Base-by-base conservation (phyloP, 2,888 invertebrate species). In the Hipparchia sbordonii region DNA sequence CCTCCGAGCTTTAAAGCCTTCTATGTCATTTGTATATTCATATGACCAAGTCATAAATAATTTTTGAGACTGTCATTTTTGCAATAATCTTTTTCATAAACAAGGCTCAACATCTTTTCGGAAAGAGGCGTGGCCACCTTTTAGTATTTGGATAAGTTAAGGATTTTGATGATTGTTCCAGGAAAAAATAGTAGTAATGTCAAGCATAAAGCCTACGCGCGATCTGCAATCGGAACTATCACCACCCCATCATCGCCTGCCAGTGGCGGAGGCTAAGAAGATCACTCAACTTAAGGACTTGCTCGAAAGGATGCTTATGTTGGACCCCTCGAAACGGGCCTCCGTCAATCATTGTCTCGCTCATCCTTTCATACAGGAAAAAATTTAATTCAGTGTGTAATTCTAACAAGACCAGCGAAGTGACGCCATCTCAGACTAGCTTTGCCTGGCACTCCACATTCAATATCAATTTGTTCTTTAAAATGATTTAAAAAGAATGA, bases 171-270 rank as follows among this genome's bases (percentile, higher is more conserved):
- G 12, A 46, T 56, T n/a, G 46, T 93, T 93, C n/a, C 93, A 99
- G 99, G 99, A 99, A 87, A 99, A 99, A 94, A 95, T 99, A 67
- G 98, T 99, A n/a, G 96, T 98, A 62, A 97, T 99, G 95, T 96
- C 98, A 61, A 97, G 97, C 67, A 96, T 99, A 77, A 97, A 97
- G 82, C 95, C 97, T 10, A 95, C 95, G 2, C 95, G 99, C 52
- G 98, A 99, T 86, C 94, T 99, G 73, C 96, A 97, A 80, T 93
- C 96, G 0, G 99, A 99, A 86, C 93, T 99, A 77, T 95, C 98
- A 72, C 94, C 94, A 0, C 97, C 98, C 8, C 97, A 97, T 82
- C 98, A 98, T 87, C 96, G 97, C 65, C 92, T 99, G 72, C 98
- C 98, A 0, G 95, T 97, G 10, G 97, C 98, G 77, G 98, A 99